Conservation (phyloP, 2,113 vertebrate genomes). For the Proteles cristata region DNA sequence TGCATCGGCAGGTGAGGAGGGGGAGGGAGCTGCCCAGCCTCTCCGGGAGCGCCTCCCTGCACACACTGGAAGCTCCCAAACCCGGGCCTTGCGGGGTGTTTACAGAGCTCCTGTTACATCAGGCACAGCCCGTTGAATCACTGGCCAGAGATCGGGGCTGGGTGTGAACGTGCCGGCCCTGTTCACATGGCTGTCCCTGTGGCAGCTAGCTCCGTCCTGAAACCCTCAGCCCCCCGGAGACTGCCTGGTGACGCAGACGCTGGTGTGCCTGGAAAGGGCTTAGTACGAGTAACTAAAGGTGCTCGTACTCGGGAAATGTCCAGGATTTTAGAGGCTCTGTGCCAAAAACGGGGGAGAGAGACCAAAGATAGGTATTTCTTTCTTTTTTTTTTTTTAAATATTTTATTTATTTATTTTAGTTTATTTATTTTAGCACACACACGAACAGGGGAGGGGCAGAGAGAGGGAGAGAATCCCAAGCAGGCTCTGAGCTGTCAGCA, state of each 20-base stretch:
- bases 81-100: no score
- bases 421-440: no score
- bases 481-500: no score
- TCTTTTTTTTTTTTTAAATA: no score
- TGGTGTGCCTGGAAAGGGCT: neutral
- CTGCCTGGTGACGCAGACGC: neutral
- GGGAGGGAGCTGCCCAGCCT: neutral
- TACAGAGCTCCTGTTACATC: neutral
- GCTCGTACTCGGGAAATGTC: neutral
- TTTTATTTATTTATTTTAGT: no score
- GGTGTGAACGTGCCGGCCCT: neutral
- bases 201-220: neutral
- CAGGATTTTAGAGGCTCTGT: neutral
- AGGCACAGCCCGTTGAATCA: neutral
- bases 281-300: neutral
- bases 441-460: no score
- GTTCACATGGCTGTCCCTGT: no score
- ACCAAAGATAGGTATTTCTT: no score
- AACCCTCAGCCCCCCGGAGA: neutral
- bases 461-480: no score
- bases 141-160: neutral
- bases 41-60: fast-evolving
- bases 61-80: neutral
- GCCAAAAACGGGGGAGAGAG: neutral
- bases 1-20: fast-evolving